Percentiles rank a stretch among this genome's conserved stretches.
These are phyloP conservation scores for Metellina segmentata DNA, from an alignment of 2,888 invertebrate species.

Conservation along the genomic window DNA sequence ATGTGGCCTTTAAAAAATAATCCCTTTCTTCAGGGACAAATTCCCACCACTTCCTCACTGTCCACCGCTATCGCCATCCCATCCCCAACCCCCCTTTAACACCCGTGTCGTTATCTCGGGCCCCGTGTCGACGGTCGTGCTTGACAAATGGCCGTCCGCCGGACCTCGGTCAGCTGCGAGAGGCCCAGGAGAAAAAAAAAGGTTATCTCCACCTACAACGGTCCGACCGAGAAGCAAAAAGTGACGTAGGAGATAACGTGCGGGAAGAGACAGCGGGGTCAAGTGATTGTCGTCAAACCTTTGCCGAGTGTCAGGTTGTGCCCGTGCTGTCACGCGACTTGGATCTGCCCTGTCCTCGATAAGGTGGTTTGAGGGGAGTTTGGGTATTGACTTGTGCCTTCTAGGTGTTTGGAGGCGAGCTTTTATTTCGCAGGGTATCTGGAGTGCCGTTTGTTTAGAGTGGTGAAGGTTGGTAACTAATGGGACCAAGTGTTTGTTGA, in stretches of 20 bases:
- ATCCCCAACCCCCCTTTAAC: neutral
- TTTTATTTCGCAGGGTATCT: neutral
- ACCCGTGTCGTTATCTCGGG: conserved; percentile 6
- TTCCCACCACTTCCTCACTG: conserved; percentile 2
- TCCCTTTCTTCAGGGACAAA: conserved; percentile 6
- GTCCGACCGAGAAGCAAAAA: conserved; percentile 3
- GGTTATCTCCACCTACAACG: conserved; percentile 31
- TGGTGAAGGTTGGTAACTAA: too few relatives aligned
- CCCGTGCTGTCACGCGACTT: conserved; percentile 43
- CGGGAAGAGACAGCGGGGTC: conserved; percentile 30
- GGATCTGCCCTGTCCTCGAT: conserved; percentile 15
- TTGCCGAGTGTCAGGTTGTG: conserved; percentile 30
- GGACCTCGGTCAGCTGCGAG: conserved; percentile 30
- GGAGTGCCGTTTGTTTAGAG: neutral
- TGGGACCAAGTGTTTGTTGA: too few relatives aligned
- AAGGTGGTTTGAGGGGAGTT: conserved; percentile 1
- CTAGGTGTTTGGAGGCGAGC: neutral
- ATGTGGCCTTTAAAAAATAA: neutral
- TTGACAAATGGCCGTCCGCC: conserved; percentile 40
- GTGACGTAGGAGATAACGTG: conserved; percentile 43
- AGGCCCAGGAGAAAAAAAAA: conserved; percentile 8
- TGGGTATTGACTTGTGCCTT: neutral
- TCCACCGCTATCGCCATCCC: neutral
- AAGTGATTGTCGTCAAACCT: conserved; percentile 58
- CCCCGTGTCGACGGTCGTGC: neutral